A percentile compares a stretch with the other conserved stretches of the same genome.
Conservation (phyloP, 2,888 invertebrate genomes). For the Mythimna vitellina region DNA sequence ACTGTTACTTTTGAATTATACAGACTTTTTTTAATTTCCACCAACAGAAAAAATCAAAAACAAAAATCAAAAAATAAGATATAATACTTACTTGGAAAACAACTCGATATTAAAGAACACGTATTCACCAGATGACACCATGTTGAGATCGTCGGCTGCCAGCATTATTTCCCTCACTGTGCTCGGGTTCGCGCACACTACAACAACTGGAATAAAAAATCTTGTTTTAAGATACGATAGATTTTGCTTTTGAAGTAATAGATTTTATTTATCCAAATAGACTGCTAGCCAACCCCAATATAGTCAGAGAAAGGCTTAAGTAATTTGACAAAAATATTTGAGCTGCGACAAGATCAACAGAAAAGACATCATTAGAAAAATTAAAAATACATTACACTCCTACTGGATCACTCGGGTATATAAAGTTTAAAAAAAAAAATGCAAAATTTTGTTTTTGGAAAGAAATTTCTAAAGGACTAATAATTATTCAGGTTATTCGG, state of each 20-base stretch:
- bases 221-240: conserved; percentile 10
- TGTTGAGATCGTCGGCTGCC: conserved; percentile 98
- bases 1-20: no score
- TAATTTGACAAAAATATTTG: not conserved
- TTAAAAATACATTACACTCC: not conserved
- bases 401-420: not conserved
- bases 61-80: no score
- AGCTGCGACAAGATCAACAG: not conserved
- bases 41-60: no score
- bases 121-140: conserved; percentile 99
- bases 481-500: not conserved
- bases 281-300: not conserved
- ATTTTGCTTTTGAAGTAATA: not conserved
- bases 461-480: not conserved
- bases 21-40: no score
- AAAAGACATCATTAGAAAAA: not conserved
- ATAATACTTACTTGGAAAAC: conserved; percentile 96
- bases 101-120: conserved; percentile 99
- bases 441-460: not conserved
- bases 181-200: conserved; percentile 97
- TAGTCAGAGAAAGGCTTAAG: not conserved
- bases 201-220: conserved; percentile 95
- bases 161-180: conserved; percentile 98
- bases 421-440: not conserved
- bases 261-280: no score